phyloP scores from a whole-genome alignment of 53 echinoderm and acorn worm species.

The Paracentrotus lividus region DNA sequence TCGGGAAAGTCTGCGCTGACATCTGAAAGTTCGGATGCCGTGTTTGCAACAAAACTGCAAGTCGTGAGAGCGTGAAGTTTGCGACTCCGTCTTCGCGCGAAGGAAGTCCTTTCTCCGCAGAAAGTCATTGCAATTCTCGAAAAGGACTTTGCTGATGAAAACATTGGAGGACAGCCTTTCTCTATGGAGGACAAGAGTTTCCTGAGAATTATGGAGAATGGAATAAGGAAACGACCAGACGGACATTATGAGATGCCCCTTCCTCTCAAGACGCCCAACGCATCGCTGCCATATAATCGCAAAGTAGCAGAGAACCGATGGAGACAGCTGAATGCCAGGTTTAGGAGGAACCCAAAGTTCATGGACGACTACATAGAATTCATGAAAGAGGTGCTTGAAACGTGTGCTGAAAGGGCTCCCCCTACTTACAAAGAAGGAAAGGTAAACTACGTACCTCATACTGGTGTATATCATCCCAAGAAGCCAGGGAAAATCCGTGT shows the following conservation, averaged over 20 bases:
- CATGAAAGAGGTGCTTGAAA: slow-evolving; percentile 67
- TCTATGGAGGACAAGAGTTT: slow-evolving; percentile 73
- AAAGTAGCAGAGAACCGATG: slow-evolving; percentile 63
- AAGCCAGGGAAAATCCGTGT: slow-evolving; percentile 66
- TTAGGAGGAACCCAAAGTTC: slow-evolving; percentile 63
- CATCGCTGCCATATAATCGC: slow-evolving; percentile 72
- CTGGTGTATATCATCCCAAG: slow-evolving; percentile 71
- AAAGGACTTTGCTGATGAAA: slow-evolving; percentile 71
- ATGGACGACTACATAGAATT: slow-evolving; percentile 58
- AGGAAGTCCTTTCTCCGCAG: slow-evolving; percentile 26
- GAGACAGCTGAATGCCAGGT: slow-evolving; percentile 51
- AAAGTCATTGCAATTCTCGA: slow-evolving; percentile 66
- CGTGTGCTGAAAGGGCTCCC: slow-evolving; percentile 54
- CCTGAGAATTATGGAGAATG: slow-evolving; percentile 66
- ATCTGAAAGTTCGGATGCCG: slow-evolving; percentile 10
- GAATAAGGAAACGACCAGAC: slow-evolving; percentile 59
- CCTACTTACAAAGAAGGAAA: not conserved
- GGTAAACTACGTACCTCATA: slow-evolving; percentile 79
- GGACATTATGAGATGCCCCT: slow-evolving; percentile 76
- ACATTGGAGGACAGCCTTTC: not conserved
- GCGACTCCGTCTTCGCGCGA: slow-evolving; percentile 33
- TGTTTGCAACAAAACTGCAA: not conserved
- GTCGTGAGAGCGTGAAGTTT: not conserved
- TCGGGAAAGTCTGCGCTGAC: slow-evolving; percentile 37
- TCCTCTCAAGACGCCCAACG: slow-evolving; percentile 51